Percentiles rank a stretch among this genome's conserved stretches.
phyloP scores from a whole-genome alignment of 2,888 invertebrate genomes.

The Neoaliturus tenellus region DNA sequence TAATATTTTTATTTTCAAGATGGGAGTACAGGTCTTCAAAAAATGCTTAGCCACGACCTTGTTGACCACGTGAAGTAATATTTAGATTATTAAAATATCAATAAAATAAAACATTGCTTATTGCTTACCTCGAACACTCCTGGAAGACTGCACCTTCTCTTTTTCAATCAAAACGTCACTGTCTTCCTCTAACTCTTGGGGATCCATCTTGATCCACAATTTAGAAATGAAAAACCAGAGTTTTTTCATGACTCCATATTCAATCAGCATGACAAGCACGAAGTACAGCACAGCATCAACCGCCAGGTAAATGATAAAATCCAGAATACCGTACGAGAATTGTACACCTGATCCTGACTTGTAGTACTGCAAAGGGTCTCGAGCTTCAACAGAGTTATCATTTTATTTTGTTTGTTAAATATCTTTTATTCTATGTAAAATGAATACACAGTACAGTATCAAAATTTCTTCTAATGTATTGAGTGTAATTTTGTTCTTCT shows the following conservation, averaged over 20 bases:
- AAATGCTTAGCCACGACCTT: no score
- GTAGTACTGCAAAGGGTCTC: not conserved
- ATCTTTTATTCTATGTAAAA: no score
- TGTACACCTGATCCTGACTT: not conserved
- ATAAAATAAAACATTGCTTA: not conserved
- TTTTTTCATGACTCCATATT: conserved; percentile 59
- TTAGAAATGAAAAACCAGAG: conserved; percentile 21
- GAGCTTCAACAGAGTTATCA: not conserved
- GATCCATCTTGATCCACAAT: not conserved
- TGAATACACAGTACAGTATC: no score
- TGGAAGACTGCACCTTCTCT: conserved; percentile 59
- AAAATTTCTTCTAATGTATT: no score
- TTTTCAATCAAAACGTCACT: conserved; percentile 8
- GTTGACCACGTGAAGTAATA: no score
- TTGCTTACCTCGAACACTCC: conserved; percentile 76
- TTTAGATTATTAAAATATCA: no score
- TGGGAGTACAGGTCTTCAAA: no score
- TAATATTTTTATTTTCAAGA: no score
- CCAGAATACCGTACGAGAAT: conserved; percentile 60
- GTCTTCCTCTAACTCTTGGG: not conserved
- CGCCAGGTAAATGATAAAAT: conserved; percentile 62
- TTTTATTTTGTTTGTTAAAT: no score
- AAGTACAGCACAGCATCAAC: conserved; percentile 62
- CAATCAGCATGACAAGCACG: conserved; percentile 63
- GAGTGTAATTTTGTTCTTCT: no score